Evolutionary conservation across 53 echinoderm and acorn worm genomes (phyloP).

Genomic region (Arbacia lixula): DNA sequence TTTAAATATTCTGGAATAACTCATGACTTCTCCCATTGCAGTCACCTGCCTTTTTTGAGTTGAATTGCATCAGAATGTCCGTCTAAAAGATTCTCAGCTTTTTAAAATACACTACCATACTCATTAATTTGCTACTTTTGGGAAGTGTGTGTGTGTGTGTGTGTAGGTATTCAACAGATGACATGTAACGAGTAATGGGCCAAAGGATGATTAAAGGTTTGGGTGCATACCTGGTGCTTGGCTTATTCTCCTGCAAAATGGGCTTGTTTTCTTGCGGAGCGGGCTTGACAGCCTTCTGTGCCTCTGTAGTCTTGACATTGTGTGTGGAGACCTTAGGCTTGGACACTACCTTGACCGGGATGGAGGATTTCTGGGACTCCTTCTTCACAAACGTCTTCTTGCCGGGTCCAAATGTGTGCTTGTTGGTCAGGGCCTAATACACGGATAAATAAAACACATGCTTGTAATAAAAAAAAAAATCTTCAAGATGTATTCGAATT

Average conservation of each 20-base stretch:
- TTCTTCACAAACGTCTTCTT: slow-evolving; percentile 42
- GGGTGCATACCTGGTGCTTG: slow-evolving; percentile 1
- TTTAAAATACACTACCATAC: no score
- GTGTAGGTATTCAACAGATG: no score
- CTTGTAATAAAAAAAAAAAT: neutral
- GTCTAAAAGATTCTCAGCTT: no score
- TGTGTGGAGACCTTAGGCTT: slow-evolving; percentile 4
- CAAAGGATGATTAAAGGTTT: no score
- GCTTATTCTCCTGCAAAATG: no score
- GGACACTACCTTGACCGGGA: slow-evolving; percentile 19
- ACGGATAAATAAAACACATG: neutral
- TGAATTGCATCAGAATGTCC: no score
- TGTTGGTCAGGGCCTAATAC: slow-evolving; percentile 27
- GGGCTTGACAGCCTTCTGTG: neutral
- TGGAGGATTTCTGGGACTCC: slow-evolving; percentile 19
- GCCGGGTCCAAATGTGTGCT: slow-evolving; percentile 6
- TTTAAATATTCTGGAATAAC: no score
- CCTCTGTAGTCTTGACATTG: neutral
- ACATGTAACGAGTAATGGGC: no score
- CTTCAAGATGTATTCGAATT: neutral
- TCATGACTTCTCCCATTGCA: no score
- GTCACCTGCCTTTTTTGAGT: no score
- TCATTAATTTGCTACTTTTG: no score
- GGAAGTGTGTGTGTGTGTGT: no score
- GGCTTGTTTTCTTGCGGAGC: neutral